Base-by-base conservation (phyloP, 2,113 vertebrate species). In the Ictalurus furcatus region DNA sequence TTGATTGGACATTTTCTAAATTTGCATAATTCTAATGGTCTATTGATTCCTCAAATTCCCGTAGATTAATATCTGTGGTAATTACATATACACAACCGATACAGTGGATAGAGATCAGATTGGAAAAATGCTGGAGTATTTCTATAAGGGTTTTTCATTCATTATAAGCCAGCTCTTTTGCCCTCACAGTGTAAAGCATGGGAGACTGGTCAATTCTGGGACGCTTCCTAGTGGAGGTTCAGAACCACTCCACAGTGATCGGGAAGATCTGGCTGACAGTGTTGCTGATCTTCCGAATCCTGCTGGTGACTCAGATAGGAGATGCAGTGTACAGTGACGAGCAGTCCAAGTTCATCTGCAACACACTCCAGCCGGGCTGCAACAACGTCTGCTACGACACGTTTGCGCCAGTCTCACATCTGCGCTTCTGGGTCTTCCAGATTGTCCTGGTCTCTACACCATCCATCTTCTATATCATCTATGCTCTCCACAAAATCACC, bases 251-350 rank as follows among this genome's bases (percentile, higher is more conserved):
- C 34, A 95, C 95, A 0, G 94, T 95, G 44, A 94, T 94, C 4
- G 94, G 95, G 44, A 96, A 96, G 94, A 95, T 95, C 65, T 95
- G 95, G 95, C 95, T 96, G 88, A 94, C 93, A 0, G 93, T 95
- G 93, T 91, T 96, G 85, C 94, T 95, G 52, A 94, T 96, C 88
- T 96, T 95, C 91, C 92, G 92, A 58, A 96, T 96, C 88, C 90
- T 96, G 88, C 92, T 96, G 34, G 95, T 96, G 88, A 94, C 95
- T 2, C 63, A 95, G 88, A 93, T 96, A 37, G 95, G 94, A n/a
- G 94, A 95, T 40, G 92, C 93, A 0, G 93, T 95, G 87, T 95
- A 95, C 90, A 93, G 94, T 0, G 94, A 95, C 0, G 93, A 95
- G 90, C 94, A 94, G 91, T 95, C 94, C 83, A 96, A 95, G 89